Conservation (phyloP, 2,888 invertebrate species). For the Malachius bipustulatus region DNA sequence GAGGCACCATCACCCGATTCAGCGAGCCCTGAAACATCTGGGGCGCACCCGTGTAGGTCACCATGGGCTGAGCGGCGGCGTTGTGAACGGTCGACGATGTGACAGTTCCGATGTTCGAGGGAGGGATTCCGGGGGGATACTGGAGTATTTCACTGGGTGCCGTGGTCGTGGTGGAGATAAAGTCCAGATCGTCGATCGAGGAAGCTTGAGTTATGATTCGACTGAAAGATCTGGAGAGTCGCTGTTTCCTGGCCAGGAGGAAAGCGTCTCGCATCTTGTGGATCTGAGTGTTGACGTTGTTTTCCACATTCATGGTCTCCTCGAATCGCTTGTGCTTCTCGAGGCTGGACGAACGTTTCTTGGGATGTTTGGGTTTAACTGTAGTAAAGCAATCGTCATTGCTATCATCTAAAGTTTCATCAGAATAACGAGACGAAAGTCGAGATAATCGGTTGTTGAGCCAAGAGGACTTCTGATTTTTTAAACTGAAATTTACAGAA, state of each 20-base stretch:
- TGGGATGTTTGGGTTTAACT: too few relatives aligned
- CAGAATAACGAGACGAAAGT: too few relatives aligned
- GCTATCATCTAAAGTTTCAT: too few relatives aligned
- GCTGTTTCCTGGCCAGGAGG: background rate
- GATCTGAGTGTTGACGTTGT: slow-evolving; percentile 22
- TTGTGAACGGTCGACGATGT: too few relatives aligned
- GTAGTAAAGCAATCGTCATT: too few relatives aligned
- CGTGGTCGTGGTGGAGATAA: background rate
- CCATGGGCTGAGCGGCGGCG: too few relatives aligned
- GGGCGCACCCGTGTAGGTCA: too few relatives aligned
- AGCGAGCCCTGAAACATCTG: too few relatives aligned
- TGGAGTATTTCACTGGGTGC: background rate
- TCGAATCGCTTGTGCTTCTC: slow-evolving; percentile 32
- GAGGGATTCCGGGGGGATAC: background rate
- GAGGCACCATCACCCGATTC: too few relatives aligned
- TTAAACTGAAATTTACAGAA: too few relatives aligned
- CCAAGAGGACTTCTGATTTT: too few relatives aligned
- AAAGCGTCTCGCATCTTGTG: slow-evolving; percentile 6
- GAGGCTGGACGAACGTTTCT: slow-evolving; percentile 24
- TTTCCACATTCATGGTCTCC: slow-evolving; percentile 35
- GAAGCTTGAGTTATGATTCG: background rate
- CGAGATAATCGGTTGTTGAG: too few relatives aligned
- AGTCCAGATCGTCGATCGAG: background rate
- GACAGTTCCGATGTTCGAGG: background rate
- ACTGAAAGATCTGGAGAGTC: background rate